A percentile compares a stretch with the other conserved stretches of the same genome.
phyloP scores from a whole-genome alignment of 2,113 vertebrate species.

The Balaeniceps rex region DNA sequence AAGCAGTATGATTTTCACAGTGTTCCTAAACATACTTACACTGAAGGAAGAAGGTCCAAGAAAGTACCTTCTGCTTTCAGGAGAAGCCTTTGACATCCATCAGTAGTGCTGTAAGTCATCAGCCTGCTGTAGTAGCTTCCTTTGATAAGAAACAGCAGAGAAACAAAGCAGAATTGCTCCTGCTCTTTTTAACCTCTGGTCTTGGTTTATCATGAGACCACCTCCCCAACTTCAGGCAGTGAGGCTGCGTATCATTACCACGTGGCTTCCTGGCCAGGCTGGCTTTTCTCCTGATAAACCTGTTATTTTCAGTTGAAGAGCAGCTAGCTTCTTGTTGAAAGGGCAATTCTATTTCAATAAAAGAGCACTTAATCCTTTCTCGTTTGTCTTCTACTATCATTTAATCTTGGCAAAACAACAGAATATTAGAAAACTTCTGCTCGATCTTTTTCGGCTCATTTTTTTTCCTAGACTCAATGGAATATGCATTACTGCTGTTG shows the following conservation, averaged over 20 bases:
- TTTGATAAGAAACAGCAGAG: background rate
- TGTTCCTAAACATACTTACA: background rate
- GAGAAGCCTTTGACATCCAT: background rate
- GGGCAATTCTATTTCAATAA: background rate
- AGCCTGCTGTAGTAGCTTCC: background rate
- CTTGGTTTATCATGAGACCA: background rate
- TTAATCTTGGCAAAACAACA: slow-evolving; percentile 32
- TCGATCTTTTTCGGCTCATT: background rate
- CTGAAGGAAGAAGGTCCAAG: background rate
- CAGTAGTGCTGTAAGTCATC: background rate
- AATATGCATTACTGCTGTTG: background rate
- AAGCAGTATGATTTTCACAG: background rate
- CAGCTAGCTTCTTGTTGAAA: background rate
- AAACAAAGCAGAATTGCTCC: background rate
- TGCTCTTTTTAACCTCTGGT: background rate
- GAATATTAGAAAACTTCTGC: background rate
- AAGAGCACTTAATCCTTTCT: slow-evolving; percentile 27
- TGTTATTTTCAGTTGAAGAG: background rate
- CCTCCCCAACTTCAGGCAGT: background rate
- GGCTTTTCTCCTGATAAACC: background rate
- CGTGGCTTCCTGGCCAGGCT: background rate
- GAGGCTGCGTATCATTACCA: background rate
- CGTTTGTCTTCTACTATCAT: background rate
- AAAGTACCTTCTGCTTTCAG: background rate
- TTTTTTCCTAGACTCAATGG: background rate